phyloP scores from a whole-genome alignment of 2,113 vertebrate genomes.

The Plectropomus leopardus region DNA sequence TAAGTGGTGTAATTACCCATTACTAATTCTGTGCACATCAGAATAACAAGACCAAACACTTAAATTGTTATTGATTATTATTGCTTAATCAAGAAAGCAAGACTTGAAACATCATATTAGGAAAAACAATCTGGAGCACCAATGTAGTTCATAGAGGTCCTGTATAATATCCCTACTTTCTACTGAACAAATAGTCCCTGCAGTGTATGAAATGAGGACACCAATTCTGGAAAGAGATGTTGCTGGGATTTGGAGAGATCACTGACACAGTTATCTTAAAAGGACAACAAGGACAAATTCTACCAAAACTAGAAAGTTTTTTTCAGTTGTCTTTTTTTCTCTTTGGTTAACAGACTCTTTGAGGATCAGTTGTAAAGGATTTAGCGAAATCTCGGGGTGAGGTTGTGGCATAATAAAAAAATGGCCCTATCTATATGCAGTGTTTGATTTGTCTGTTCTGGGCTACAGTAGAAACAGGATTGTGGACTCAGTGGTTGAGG shows the following conservation, averaged over 20 bases:
- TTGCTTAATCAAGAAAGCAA: slow-evolving; percentile 2
- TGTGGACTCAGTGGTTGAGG: too few relatives aligned
- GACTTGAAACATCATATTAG: background rate
- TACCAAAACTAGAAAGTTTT: background rate
- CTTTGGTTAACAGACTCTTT: background rate
- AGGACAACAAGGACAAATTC: background rate
- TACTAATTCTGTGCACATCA: background rate
- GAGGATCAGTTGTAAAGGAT: too few relatives aligned
- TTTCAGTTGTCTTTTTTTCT: background rate
- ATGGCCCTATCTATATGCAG: too few relatives aligned
- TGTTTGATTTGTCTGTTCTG: too few relatives aligned
- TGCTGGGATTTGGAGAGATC: too few relatives aligned
- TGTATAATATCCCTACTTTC: background rate
- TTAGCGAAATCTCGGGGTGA: too few relatives aligned
- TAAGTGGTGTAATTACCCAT: slow-evolving; percentile 7
- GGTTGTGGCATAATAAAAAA: too few relatives aligned
- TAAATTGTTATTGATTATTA: slow-evolving; percentile 7
- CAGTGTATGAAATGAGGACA: too few relatives aligned
- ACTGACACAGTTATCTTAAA: background rate
- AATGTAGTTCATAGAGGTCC: background rate
- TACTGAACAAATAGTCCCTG: background rate
- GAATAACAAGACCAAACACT: background rate
- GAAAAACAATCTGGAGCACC: background rate
- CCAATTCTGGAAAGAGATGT: too few relatives aligned
- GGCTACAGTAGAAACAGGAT: too few relatives aligned